Percentiles rank a stretch among this genome's conserved stretches.
Evolutionary conservation across 2,888 invertebrate genomes (phyloP).

Genomic region (Oligia latruncula): DNA sequence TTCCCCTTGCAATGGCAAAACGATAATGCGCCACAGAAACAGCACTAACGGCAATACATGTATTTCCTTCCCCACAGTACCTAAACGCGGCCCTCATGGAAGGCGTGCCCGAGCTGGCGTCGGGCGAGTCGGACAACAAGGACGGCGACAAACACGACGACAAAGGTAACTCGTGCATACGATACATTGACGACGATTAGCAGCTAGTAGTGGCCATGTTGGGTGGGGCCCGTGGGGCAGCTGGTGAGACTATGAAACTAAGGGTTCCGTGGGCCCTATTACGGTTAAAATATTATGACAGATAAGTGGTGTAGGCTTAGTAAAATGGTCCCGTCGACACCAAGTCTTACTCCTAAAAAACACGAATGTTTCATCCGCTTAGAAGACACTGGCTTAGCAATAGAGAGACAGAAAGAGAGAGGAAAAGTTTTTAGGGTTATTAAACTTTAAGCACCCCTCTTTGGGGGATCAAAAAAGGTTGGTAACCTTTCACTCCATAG

Average conservation of each 20-base stretch:
- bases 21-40: too few relatives aligned
- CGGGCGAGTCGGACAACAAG: slow-evolving; percentile 79
- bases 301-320: background rate
- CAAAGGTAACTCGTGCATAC: slow-evolving; percentile 75
- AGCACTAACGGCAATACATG: too few relatives aligned
- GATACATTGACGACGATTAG: slow-evolving; percentile 44
- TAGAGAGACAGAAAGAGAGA: background rate
- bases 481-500: background rate
- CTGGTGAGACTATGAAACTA: background rate
- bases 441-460: background rate
- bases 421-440: background rate
- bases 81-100: slow-evolving; percentile 79
- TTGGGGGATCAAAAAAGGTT: background rate
- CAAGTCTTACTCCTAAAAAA: background rate
- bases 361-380: background rate
- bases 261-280: background rate
- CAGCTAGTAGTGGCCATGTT: background rate
- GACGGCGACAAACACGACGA: slow-evolving; percentile 80
- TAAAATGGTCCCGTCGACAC: background rate
- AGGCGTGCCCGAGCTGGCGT: slow-evolving; percentile 84
- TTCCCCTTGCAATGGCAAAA: too few relatives aligned
- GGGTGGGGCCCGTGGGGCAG: background rate
- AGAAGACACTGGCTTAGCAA: too few relatives aligned
- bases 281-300: background rate
- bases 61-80: slow-evolving; percentile 69